Base-by-base conservation (phyloP, 2,888 invertebrate genomes). In the Agriopis leucophaearia region DNA sequence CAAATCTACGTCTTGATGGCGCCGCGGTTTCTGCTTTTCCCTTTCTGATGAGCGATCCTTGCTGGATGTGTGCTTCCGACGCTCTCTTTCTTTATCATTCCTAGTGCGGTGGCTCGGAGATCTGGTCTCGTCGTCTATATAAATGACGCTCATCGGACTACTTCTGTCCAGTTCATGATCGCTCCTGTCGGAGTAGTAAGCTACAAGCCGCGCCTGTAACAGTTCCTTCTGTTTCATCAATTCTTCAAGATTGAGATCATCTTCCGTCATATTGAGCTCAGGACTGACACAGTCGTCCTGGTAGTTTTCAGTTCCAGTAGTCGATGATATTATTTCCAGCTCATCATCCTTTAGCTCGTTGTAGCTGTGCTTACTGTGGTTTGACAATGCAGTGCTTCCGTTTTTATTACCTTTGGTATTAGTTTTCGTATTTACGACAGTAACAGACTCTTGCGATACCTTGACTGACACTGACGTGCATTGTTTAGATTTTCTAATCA, bases 171-270 rank as follows among this genome's bases (percentile, higher is more conserved):
- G 58, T 1, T 94, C 95, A 7, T 95, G 95, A 52, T 95, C 95
- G 42, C 95, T 95, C 71, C 90, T 94, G 72, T 96, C 96, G 0
- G 96, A 97, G 80, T 95, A 95, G 84, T 96, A 97, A 70, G 97
- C 97, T 54, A 96, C 96, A 55, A 97, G 90, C 44, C 96, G 95
- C 47, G 97, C 97, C 89, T 98, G 97, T 52, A 98, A 90, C 51
- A 96, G 79, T 80, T 97, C 97, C 90, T 98, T 98, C 85, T 98
- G 98, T 80, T 96, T 96, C 97, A 98, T 98, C 66, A 98, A 90
- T 75, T 98, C 98, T 81, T 98, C 98, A 38, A 98, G 89, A 84
- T 98, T 97, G 77, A 98, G 95, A 79, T 97, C 97, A 74, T 97
- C 97, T 84, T 97, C 97, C 66, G 97, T 96, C 66, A 97, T 95